phyloP scores from a whole-genome alignment of 2,888 invertebrate genomes.

The Acanthacorydalis orientalis region DNA sequence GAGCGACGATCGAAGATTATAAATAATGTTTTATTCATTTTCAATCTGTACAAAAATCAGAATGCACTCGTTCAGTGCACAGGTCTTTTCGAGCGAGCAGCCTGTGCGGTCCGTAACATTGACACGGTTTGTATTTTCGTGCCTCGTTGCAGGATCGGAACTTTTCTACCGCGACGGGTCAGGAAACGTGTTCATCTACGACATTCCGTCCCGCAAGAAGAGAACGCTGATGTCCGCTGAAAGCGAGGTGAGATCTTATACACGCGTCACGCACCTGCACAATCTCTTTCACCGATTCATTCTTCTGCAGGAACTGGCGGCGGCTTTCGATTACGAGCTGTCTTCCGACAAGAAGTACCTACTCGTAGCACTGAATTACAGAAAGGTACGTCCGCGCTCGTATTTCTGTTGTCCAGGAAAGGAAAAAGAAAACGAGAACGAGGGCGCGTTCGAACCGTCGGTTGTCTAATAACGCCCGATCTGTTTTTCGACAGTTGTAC shows the following conservation, averaged over 20 bases:
- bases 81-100: too few relatives aligned
- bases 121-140: slow-evolving; percentile 8
- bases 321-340: slow-evolving; percentile 35
- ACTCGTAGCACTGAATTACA: slow-evolving; percentile 41
- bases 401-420: not conserved
- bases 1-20: too few relatives aligned
- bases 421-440: not conserved
- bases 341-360: slow-evolving; percentile 49
- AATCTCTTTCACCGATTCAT: slow-evolving; percentile 11
- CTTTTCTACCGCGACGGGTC: slow-evolving; percentile 41
- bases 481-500: slow-evolving; percentile 42
- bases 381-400: slow-evolving; percentile 32
- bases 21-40: too few relatives aligned
- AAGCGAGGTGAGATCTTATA: slow-evolving; percentile 28
- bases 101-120: too few relatives aligned
- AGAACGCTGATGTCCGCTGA: slow-evolving; percentile 28
- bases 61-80: too few relatives aligned
- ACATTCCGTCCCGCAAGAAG: slow-evolving; percentile 28
- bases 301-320: slow-evolving; percentile 18
- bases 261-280: too few relatives aligned
- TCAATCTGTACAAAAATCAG: too few relatives aligned
- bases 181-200: slow-evolving; percentile 38
- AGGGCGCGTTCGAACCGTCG: too few relatives aligned
- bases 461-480: too few relatives aligned
- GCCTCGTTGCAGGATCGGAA: slow-evolving; percentile 37